Base-by-base conservation (phyloP, 2,797 vertebrate genomes). In the Poecilia gillii region DNA sequence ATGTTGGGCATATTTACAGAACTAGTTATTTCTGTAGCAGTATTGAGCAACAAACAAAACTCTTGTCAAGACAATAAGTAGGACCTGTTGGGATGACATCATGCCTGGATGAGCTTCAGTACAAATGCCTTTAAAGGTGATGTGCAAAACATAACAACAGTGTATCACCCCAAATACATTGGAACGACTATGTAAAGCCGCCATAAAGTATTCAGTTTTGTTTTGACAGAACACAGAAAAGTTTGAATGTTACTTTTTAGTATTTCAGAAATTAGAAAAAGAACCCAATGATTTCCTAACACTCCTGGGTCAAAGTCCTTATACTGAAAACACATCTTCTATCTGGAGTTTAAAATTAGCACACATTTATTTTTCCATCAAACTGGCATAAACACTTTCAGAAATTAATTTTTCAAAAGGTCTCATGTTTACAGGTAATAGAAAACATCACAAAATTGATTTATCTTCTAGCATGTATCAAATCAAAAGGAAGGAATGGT, bases 1-100 rank as follows among this genome's bases (percentile, higher is more conserved):
- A 53, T 87, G 73, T 75, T 78, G 84, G 92, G 91, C 1, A 88
- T 93, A 91, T 88, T 41, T 41, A 41, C 6, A 84, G 90, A 91
- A 71, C 64, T 41, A 2, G 74, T 41, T 41, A 7, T 41, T 41
- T 78, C 68, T 41, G 28, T 41, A 74, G 77, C 76, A 25, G 59
- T 51, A 51, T 36, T 57, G 59, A 74, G 55, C 36, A 57, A 45
- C 33, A 55, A 72, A 78, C 76, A 66, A 76, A 41, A 20, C 1
- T 64, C 6, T 31, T 3, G 25, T 46, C 25, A 25, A 18, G 4
- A 45, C 36, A 75, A 72, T 31, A 28, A 57, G 53, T 23, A 4
- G 73, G 74, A 80, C 33, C 13, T 20, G n/a, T 41, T 23, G 41
- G 39, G n/a, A 28, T 49, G 66, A 11, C 8, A 9, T 51, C 13